Evolutionary conservation across 2,797 vertebrate species (phyloP).

Genomic region (Eulemur rubriventer): DNA sequence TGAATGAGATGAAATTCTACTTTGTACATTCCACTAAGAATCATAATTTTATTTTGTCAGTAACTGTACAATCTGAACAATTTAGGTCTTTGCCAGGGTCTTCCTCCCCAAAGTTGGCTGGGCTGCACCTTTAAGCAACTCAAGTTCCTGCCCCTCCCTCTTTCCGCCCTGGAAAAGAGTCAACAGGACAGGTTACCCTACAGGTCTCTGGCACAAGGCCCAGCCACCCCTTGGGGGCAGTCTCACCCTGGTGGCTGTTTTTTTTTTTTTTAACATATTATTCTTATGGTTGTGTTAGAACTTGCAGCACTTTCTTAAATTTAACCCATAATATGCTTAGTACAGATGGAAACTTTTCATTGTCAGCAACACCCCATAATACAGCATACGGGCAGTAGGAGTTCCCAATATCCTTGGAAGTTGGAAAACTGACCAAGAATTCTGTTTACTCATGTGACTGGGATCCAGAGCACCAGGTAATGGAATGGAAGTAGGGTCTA

Average conservation of each 20-base stretch:
- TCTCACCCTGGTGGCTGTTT: background rate
- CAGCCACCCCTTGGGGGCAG: background rate
- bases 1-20: constrained; percentile 19
- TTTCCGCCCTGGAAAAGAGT: background rate
- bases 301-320: constrained; percentile 11
- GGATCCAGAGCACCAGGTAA: background rate
- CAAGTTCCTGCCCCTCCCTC: background rate
- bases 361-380: background rate
- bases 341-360: background rate
- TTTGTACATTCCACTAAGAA: constrained; percentile 51
- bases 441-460: background rate
- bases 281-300: constrained; percentile 3
- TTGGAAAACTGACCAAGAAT: background rate
- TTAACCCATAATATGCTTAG: constrained; percentile 10
- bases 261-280: constrained; percentile 45
- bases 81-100: background rate
- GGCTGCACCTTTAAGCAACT: constrained; percentile 5
- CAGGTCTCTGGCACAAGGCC: constrained; percentile 31
- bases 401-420: background rate
- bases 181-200: constrained; percentile 42
- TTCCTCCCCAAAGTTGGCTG: background rate
- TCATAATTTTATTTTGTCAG: background rate
- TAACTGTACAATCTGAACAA: background rate
- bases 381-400: background rate
- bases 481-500: background rate